Evolutionary conservation across 2,888 invertebrate genomes (phyloP).

Genomic region (Synergus laeviventris): DNA sequence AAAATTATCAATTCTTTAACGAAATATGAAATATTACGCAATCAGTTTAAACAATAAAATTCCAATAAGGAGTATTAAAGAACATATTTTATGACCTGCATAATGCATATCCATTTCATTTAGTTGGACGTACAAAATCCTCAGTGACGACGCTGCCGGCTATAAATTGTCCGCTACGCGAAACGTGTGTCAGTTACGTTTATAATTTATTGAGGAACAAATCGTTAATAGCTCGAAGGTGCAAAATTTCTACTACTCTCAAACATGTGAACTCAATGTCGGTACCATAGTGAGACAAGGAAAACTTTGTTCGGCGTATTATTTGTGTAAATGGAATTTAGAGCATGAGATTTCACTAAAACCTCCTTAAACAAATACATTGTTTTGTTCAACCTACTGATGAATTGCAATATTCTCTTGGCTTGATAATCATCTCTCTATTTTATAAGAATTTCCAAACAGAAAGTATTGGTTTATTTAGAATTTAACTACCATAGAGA

Average conservation of each 20-base stretch:
- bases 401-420: not conserved
- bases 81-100: not conserved
- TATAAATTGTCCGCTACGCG: conserved; percentile 56
- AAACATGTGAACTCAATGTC: not conserved
- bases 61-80: too few species aligned
- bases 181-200: conserved; percentile 53
- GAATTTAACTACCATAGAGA: not conserved
- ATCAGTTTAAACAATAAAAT: too few species aligned
- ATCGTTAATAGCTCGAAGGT: conserved; percentile 53
- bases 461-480: not conserved
- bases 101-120: not conserved
- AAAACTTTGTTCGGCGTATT: not conserved
- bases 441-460: not conserved
- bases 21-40: too few species aligned
- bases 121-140: not conserved
- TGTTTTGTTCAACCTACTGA: not conserved
- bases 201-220: conserved; percentile 52
- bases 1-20: too few species aligned
- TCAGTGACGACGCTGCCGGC: not conserved
- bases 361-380: too few species aligned
- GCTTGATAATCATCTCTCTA: not conserved
- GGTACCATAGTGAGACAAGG: not conserved
- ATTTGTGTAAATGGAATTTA: too few species aligned
- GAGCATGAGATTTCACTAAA: too few species aligned
- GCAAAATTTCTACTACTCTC: conserved; percentile 49